phyloP scores from a whole-genome alignment of 2,113 vertebrate genomes.

The Pagrus major region DNA sequence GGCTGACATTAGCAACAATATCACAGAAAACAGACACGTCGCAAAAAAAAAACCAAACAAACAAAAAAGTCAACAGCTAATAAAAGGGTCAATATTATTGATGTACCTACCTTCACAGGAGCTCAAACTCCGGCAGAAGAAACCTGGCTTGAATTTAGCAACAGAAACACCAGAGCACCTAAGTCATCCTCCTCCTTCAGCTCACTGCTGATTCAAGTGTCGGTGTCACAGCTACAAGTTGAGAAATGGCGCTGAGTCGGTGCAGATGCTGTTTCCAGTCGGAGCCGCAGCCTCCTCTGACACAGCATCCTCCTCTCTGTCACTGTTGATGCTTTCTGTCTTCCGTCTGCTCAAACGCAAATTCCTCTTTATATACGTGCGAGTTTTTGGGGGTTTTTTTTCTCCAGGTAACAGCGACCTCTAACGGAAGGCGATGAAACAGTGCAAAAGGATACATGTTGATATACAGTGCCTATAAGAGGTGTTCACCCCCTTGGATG shows the following conservation, averaged over 20 bases:
- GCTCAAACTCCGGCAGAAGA: conserved; percentile 35
- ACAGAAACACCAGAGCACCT: neutral
- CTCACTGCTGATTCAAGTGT: neutral
- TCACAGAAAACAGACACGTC: neutral
- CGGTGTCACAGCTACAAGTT: conserved; percentile 27
- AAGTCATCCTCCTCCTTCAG: conserved; percentile 3
- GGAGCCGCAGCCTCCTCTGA: conserved; percentile 41
- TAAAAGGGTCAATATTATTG: neutral
- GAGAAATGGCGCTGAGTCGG: neutral
- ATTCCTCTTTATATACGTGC: conserved; percentile 35
- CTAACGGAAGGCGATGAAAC: conserved; percentile 31
- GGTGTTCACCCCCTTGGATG: fast-evolving
- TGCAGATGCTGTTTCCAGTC: neutral
- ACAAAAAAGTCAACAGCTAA: neutral
- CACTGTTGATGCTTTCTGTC: conserved; percentile 17
- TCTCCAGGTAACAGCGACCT: conserved; percentile 58
- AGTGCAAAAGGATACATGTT: fast-evolving
- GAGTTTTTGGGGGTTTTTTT: no score
- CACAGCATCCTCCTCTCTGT: conserved; percentile 29
- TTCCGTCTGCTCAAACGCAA: conserved; percentile 37
- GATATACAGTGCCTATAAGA: no score
- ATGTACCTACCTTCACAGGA: conserved; percentile 52
- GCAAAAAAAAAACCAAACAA: no score
- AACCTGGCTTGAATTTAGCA: neutral
- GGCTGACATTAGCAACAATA: neutral